phyloP scores from a whole-genome alignment of 2,113 vertebrate species.

The Todiramphus chloris region DNA sequence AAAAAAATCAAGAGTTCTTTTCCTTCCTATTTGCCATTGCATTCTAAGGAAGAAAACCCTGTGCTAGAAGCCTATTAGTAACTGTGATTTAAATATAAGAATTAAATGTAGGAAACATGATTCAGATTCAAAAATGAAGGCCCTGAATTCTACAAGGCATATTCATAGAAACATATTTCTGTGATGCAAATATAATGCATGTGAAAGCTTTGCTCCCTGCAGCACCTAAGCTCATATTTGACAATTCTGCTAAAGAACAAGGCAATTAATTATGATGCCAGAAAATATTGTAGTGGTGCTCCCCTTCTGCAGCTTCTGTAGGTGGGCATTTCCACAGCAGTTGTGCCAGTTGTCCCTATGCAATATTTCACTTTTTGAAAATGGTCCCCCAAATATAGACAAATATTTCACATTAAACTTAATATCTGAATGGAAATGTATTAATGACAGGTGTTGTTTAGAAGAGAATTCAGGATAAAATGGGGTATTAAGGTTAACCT shows the following conservation, averaged over 20 bases:
- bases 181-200: background rate
- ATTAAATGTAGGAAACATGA: background rate
- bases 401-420: background rate
- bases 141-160: background rate
- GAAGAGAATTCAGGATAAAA: slow-evolving; percentile 8
- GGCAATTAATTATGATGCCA: slow-evolving; percentile 14
- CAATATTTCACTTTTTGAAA: background rate
- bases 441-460: background rate
- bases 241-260: slow-evolving; percentile 15
- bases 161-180: background rate
- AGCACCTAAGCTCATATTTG: background rate
- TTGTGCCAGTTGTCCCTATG: background rate
- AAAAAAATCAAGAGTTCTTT: background rate
- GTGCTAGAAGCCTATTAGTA: background rate
- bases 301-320: background rate
- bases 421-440: background rate
- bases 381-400: background rate
- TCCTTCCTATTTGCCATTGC: background rate
- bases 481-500: background rate
- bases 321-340: background rate
- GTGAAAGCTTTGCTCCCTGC: background rate
- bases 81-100: background rate
- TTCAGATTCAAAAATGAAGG: background rate
- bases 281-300: background rate
- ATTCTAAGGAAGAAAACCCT: background rate